Percentiles rank a stretch among this genome's conserved stretches.
These are phyloP conservation scores for Coremacera marginata DNA, from an alignment of 2,888 invertebrate genomes.

Conservation along the genomic window DNA sequence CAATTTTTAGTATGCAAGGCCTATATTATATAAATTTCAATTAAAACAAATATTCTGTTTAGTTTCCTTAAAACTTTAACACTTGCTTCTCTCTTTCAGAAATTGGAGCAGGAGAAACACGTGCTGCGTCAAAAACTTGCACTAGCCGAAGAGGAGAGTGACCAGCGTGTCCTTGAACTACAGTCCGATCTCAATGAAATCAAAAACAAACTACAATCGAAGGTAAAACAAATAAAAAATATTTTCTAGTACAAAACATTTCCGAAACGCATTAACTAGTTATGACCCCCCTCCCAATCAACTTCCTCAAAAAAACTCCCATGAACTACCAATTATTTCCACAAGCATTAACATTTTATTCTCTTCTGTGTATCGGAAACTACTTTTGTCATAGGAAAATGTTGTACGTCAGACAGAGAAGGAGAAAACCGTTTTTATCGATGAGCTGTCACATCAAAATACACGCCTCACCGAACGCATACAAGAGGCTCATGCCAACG, in stretches of 20 bases:
- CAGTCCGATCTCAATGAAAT: slow-evolving; percentile 89
- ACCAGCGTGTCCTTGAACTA: slow-evolving; percentile 86
- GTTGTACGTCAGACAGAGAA: slow-evolving; percentile 73
- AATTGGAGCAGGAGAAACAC: slow-evolving; percentile 93
- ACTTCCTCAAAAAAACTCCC: background rate
- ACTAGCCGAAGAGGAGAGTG: slow-evolving; percentile 89
- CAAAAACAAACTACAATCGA: slow-evolving; percentile 80
- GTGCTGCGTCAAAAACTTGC: slow-evolving; percentile 86
- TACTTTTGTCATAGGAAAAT: slow-evolving; percentile 56
- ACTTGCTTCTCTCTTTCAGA: slow-evolving; percentile 72
- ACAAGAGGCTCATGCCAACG: slow-evolving; percentile 84
- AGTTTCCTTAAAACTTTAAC: background rate
- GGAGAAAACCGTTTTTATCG: slow-evolving; percentile 84
- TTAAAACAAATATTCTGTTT: background rate
- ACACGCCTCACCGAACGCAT: slow-evolving; percentile 86
- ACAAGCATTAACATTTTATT: background rate
- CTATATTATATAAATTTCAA: no score
- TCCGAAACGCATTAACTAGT: background rate
- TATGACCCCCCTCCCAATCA: background rate
- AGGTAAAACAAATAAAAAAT: slow-evolving; percentile 63
- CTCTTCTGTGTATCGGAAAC: slow-evolving; percentile 9
- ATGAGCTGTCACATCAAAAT: slow-evolving; percentile 91
- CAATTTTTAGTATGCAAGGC: no score
- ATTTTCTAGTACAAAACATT: background rate
- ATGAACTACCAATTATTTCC: background rate